Evolutionary conservation across 2,888 invertebrate genomes (phyloP).

Genomic region (Agonopterix subpropinquella): DNA sequence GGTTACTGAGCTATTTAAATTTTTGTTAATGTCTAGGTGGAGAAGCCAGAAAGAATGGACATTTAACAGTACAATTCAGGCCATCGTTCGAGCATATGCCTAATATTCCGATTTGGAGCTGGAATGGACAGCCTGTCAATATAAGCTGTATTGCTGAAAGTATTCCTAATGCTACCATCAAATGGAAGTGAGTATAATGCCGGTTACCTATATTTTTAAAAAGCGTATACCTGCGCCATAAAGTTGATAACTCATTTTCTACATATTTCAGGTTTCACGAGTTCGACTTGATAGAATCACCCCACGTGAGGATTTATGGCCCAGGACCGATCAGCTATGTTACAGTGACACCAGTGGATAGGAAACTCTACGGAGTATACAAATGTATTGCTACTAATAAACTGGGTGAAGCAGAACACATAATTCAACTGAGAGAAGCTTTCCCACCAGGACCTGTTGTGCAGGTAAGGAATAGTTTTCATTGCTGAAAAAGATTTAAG

Average conservation of each 20-base stretch:
- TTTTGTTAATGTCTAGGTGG: constrained; percentile 63
- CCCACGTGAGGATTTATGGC: constrained; percentile 77
- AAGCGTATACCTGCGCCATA: no score
- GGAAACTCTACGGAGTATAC: constrained; percentile 82
- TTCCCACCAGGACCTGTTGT: constrained; percentile 79
- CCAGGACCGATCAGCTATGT: constrained; percentile 84
- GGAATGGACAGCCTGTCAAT: constrained; percentile 88
- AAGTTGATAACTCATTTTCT: neutral
- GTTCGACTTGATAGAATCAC: constrained; percentile 69
- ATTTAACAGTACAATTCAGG: constrained; percentile 87
- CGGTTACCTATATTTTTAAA: neutral
- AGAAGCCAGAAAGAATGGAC: constrained; percentile 84
- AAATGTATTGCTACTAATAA: constrained; percentile 88
- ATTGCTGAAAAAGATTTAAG: neutral
- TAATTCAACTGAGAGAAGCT: constrained; percentile 85
- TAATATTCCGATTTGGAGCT: constrained; percentile 86
- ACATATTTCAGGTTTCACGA: constrained; percentile 58
- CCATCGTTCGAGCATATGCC: constrained; percentile 86
- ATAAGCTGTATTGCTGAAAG: constrained; percentile 91
- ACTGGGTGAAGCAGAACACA: constrained; percentile 80
- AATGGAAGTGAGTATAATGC: constrained; percentile 79
- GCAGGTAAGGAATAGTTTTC: constrained; percentile 40
- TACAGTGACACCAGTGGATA: constrained; percentile 80
- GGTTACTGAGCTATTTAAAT: no score
- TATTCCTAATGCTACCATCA: constrained; percentile 93